phyloP scores from a whole-genome alignment of 1,140 invertebrate genomes.

The Plectrocnemia conspersa region DNA sequence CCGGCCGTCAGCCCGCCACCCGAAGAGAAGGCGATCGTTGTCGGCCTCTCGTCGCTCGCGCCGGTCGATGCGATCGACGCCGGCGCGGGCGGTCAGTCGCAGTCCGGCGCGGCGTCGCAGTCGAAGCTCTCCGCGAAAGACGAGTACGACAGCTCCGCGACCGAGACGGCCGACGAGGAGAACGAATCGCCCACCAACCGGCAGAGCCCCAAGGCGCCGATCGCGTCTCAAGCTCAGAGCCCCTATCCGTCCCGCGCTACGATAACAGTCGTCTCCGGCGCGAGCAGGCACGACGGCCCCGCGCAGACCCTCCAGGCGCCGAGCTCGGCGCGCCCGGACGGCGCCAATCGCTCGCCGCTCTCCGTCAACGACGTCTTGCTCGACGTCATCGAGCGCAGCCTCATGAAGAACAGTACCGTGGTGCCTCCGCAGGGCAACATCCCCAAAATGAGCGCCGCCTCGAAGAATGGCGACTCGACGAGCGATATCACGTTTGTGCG shows the following conservation, averaged over 20 bases:
- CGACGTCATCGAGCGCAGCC: conserved; percentile 68
- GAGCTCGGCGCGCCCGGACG: conserved; percentile 11
- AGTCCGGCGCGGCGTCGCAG: conserved; percentile 34
- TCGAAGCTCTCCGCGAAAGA: conserved; percentile 45
- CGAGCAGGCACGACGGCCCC: conserved; percentile 40
- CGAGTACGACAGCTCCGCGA: conserved; percentile 81
- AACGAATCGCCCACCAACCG: conserved; percentile 54
- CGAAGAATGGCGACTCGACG: conserved; percentile 39
- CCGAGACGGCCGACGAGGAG: conserved; percentile 82
- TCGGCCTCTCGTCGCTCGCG: conserved; percentile 27
- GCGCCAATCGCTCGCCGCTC: conserved; percentile 50
- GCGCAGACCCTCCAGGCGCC: conserved; percentile 34
- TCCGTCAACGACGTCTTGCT: conserved; percentile 72
- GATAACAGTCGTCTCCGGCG: conserved; percentile 36
- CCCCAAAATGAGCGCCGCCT: conserved; percentile 32
- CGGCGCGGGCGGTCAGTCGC: conserved; percentile 41
- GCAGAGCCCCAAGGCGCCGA: conserved; percentile 42
- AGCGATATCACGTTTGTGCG: conserved; percentile 54
- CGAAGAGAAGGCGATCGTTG: conserved; percentile 19
- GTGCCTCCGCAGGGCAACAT: conserved; percentile 42
- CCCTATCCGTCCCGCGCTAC: conserved; percentile 35
- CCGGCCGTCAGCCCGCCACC: conserved; percentile 35
- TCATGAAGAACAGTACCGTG: conserved; percentile 58
- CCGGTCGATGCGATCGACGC: conserved; percentile 36
- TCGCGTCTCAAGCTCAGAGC: conserved; percentile 29